Percentiles rank a stretch among this genome's conserved stretches.
Conservation (phyloP, 2,113 vertebrate genomes). For the Pandion haliaetus region DNA sequence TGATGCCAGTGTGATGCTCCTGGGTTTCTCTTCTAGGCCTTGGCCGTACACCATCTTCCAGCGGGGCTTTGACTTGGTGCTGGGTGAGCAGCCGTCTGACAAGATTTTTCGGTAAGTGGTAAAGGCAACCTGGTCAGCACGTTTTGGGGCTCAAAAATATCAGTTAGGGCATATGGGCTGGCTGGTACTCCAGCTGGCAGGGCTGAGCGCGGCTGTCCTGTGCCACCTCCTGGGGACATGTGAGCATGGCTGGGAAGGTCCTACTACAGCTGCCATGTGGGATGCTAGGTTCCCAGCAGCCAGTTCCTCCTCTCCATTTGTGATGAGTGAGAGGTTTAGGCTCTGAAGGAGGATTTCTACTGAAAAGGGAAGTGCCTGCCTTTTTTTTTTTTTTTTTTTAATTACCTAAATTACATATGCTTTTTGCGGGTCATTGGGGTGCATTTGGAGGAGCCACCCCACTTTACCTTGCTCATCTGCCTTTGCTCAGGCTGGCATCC, state of each 20-base stretch:
- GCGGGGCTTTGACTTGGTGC: constrained; percentile 95
- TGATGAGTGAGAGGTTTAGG: background rate
- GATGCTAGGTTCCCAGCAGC: background rate
- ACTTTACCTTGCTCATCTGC: background rate
- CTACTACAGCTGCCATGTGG: background rate
- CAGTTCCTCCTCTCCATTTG: background rate
- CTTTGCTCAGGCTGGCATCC: background rate
- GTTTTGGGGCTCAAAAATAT: background rate
- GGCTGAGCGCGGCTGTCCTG: background rate
- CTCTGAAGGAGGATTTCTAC: background rate
- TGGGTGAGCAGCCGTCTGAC: constrained; percentile 98
- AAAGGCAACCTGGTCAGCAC: background rate
- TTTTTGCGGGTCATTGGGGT: background rate
- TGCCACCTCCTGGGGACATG: constrained; percentile 7
- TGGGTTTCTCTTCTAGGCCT: constrained; percentile 78
- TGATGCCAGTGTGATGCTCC: background rate
- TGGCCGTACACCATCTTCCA: constrained; percentile 99
- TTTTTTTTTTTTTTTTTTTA: background rate
- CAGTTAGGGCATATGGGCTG: accelerated
- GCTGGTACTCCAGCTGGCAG: background rate
- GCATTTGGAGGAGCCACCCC: background rate
- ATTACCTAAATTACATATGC: background rate
- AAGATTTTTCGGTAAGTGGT: constrained; percentile 92
- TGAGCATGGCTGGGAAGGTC: background rate
- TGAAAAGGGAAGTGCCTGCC: background rate